phyloP scores from a whole-genome alignment of 2,888 invertebrate species.

The Didymodactylos carnosus region DNA sequence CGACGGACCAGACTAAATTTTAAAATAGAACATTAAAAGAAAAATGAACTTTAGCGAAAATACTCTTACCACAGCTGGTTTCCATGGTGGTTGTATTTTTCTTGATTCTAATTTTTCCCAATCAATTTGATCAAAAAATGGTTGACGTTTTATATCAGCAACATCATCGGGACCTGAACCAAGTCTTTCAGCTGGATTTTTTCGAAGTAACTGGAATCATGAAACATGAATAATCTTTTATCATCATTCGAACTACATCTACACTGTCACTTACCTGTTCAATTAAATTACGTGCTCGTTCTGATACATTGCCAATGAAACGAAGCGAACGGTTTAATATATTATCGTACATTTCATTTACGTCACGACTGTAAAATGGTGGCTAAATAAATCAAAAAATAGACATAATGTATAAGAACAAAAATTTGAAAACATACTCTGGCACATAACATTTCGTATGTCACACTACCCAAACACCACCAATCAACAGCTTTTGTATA shows the following conservation, averaged over 20 bases:
- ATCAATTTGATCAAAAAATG: slow-evolving; percentile 40
- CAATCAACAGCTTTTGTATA: slow-evolving; percentile 45
- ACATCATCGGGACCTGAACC: slow-evolving; percentile 39
- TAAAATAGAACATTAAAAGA: too few relatives aligned
- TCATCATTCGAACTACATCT: too few relatives aligned
- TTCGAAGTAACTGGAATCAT: slow-evolving; percentile 38
- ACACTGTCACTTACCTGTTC: slow-evolving; percentile 21
- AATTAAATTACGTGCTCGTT: slow-evolving; percentile 34
- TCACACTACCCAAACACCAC: slow-evolving; percentile 46
- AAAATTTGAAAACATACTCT: slow-evolving; percentile 31
- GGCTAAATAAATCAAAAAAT: slow-evolving; percentile 37
- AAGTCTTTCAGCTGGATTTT: slow-evolving; percentile 39
- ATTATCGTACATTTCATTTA: slow-evolving; percentile 44
- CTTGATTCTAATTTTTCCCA: slow-evolving; percentile 40
- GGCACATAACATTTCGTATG: slow-evolving; percentile 46
- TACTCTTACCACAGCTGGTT: slow-evolving; percentile 43
- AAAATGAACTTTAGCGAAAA: too few relatives aligned
- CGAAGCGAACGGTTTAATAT: slow-evolving; percentile 35
- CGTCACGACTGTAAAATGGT: slow-evolving; percentile 45
- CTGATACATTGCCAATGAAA: slow-evolving; percentile 20
- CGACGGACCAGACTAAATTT: background rate
- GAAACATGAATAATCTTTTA: background rate
- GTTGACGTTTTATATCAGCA: slow-evolving; percentile 39
- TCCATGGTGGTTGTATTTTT: slow-evolving; percentile 40
- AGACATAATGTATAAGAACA: background rate